These are phyloP conservation scores for Salpingus planirostris DNA, from an alignment of 2,888 invertebrate species.

Conservation along the genomic window DNA sequence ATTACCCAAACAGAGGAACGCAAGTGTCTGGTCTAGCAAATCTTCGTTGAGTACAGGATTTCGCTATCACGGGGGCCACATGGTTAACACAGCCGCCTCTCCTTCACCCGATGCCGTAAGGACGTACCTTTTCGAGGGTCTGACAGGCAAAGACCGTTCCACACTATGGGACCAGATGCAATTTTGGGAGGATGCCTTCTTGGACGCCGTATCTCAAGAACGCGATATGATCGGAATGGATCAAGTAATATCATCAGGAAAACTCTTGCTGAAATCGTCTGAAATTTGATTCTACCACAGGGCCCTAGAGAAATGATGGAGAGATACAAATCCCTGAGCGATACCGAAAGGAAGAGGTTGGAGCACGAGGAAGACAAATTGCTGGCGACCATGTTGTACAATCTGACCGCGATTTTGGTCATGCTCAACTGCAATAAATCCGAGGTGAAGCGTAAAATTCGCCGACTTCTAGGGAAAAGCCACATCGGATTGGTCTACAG, in stretches of 20 bases:
- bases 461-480: constrained; percentile 92
- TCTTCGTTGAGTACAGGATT: constrained; percentile 81
- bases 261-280: no score
- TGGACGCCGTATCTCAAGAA: constrained; percentile 96
- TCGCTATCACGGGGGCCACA: constrained; percentile 77
- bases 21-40: constrained; percentile 89
- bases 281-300: no score
- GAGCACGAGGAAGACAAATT: constrained; percentile 97
- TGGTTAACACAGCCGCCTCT: constrained; percentile 76
- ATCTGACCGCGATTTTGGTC: constrained; percentile 91
- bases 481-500: constrained; percentile 97
- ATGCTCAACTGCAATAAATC: constrained; percentile 82
- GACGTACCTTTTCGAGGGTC: constrained; percentile 87
- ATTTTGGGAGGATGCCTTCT: constrained; percentile 99
- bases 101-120: constrained; percentile 83
- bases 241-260: constrained; percentile 48
- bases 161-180: constrained; percentile 98
- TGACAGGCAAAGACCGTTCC: constrained; percentile 72
- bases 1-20: constrained; percentile 67
- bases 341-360: constrained; percentile 84
- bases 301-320: constrained; percentile 99
- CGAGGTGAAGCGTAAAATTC: constrained; percentile 75
- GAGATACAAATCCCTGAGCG: constrained; percentile 86
- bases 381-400: constrained; percentile 90
- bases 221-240: constrained; percentile 99